phyloP scores from a whole-genome alignment of 2,888 invertebrate species.

The Campaea margaritaria region DNA sequence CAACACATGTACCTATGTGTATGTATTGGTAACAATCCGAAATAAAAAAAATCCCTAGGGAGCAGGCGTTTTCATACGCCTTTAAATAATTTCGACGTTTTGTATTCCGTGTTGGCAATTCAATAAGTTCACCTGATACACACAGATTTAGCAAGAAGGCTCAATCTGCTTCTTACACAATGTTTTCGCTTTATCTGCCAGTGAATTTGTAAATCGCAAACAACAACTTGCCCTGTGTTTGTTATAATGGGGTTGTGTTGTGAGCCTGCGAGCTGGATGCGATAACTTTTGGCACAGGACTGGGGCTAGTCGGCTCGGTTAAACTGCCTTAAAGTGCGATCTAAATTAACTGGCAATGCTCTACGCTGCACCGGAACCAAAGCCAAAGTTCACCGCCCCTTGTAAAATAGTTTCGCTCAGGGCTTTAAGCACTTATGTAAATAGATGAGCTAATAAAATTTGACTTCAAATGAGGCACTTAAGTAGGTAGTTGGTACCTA shows the following conservation, averaged over 20 bases:
- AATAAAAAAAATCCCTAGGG: conserved; percentile 9
- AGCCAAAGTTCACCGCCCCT: conserved; percentile 55
- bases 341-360: conserved; percentile 63
- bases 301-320: conserved; percentile 52
- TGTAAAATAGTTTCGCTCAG: conserved; percentile 48
- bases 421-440: conserved; percentile 11
- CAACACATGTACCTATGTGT: neutral
- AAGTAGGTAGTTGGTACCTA: too few relatives aligned
- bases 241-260: conserved; percentile 23
- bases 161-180: conserved; percentile 7
- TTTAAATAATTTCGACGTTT: conserved; percentile 28
- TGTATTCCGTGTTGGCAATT: conserved; percentile 39
- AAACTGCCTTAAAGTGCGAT: conserved; percentile 72
- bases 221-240: conserved; percentile 22
- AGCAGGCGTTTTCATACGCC: conserved; percentile 3
- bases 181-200: conserved; percentile 6
- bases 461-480: neutral
- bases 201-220: conserved; percentile 19
- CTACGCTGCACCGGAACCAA: conserved; percentile 51
- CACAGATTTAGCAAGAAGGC: conserved; percentile 12
- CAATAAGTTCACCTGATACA: conserved; percentile 32
- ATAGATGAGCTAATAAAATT: conserved; percentile 10
- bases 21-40: conserved; percentile 4
- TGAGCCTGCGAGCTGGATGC: conserved; percentile 11
- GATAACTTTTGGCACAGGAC: conserved; percentile 67